Percentiles rank a stretch among this genome's conserved stretches.
These are phyloP conservation scores for Nowickia ferox DNA, from an alignment of 2,888 invertebrate genomes.

Conservation along the genomic window DNA sequence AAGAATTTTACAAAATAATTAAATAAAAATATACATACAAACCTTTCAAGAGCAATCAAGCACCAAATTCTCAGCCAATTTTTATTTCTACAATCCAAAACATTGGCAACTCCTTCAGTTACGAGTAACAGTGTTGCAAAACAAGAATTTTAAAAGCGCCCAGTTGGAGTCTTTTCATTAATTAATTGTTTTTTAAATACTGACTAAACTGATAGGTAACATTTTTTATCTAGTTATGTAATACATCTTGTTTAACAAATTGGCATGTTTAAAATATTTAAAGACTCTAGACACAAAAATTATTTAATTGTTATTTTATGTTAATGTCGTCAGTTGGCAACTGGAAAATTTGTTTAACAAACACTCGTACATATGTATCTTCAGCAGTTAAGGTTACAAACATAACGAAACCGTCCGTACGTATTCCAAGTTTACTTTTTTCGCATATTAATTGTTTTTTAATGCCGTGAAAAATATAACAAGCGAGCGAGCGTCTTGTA, in stretches of 20 bases:
- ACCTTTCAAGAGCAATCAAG: not conserved
- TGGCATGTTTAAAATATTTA: conserved; percentile 5
- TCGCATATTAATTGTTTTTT: conserved; percentile 9
- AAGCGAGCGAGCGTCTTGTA: conserved; percentile 36
- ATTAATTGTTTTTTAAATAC: not conserved
- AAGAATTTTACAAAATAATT: no score
- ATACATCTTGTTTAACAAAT: conserved; percentile 11
- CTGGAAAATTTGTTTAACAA: conserved; percentile 24
- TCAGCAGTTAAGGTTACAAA: conserved; percentile 2
- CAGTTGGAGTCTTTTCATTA: not conserved
- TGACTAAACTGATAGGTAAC: not conserved
- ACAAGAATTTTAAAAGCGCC: not conserved
- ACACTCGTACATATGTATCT: not conserved
- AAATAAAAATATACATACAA: not conserved
- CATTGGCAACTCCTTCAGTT: conserved; percentile 9
- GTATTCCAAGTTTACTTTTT: conserved; percentile 17
- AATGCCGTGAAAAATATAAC: conserved; percentile 24
- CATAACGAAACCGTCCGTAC: conserved; percentile 9
- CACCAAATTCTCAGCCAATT: not conserved
- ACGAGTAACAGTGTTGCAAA: conserved; percentile 3
- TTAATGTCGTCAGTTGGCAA: conserved; percentile 53
- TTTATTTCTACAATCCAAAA: not conserved
- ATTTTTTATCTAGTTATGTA: not conserved
- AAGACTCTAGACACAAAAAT: conserved; percentile 29
- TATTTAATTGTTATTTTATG: conserved; percentile 41